Evolutionary conservation across 2,113 vertebrate genomes (phyloP).

Genomic region (Myotis lucifugus): DNA sequence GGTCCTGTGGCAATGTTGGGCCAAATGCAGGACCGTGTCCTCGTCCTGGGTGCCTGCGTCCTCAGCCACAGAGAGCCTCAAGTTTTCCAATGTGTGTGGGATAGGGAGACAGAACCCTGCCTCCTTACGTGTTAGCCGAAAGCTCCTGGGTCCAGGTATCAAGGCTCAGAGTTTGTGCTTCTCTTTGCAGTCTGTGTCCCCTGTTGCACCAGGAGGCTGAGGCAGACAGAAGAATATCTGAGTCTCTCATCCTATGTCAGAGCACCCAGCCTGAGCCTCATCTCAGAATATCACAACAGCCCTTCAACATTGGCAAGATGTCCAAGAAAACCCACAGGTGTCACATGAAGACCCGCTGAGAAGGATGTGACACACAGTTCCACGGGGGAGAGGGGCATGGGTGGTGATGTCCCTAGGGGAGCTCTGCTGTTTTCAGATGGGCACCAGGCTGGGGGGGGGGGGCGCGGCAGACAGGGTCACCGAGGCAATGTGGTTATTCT

Average conservation of each 20-base stretch:
- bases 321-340: conserved; percentile 81
- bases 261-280: too few species aligned
- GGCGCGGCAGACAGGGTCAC: conserved; percentile 98
- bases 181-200: conserved; percentile 84
- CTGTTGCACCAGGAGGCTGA: conserved; percentile 72
- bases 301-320: conserved; percentile 63
- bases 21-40: conserved; percentile 83
- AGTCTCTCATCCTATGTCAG: neutral
- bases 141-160: conserved; percentile 84
- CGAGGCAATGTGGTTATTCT: conserved; percentile 99
- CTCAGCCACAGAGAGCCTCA: conserved; percentile 81
- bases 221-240: conserved; percentile 62
- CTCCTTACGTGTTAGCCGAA: conserved; percentile 75
- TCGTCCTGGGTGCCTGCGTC: conserved; percentile 81
- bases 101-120: conserved; percentile 68
- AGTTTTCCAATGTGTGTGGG: conserved; percentile 72
- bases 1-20: conserved; percentile 82
- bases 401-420: conserved; percentile 88
- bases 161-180: conserved; percentile 92
- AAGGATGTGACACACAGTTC: conserved; percentile 82
- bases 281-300: conserved; percentile 54
- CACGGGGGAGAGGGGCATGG: conserved; percentile 73
- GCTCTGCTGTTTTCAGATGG: conserved; percentile 88
- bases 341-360: conserved; percentile 89
- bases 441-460: conserved; percentile 87